Evolutionary conservation across 92 coral and sea anemone genomes (phyloP), one percentile per base, ranked within the genome.

Genomic region (Montipora capitata): DNA sequence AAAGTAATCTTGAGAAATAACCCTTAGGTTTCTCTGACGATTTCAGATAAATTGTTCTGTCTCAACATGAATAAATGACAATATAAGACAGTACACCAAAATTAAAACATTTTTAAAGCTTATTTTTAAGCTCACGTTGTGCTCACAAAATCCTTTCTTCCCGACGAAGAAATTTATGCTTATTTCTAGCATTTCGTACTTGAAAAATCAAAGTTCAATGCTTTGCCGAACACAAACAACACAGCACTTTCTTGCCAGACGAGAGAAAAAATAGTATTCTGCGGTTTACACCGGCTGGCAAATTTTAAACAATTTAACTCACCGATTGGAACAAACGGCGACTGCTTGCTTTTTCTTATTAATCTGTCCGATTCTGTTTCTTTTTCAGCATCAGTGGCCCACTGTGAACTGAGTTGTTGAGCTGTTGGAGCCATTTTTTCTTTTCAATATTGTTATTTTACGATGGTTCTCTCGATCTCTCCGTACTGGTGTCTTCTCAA

Each of bases 311-410:
- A 15, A 35, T 16, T 4, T 2, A 68, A 72, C 96, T 91, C 86
- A 96, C 99, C 99, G 78, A 98, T 93, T 1, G 99, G 99, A 44
- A 98, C 89, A 72, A 98, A 98, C 16, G 99, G 99, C 57, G 94
- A 96, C 14, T 94, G 95, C 77, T 86, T 94, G 92, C 99, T 98
- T 82, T 98, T 98, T 76, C 99, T 85, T n/a, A 96, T 48, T 15
- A 98, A 76, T 87, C 90, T 96, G 39, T 98, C 98, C 11, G 92
- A 63, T 43, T 88, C 88, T 38, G 98, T 80, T 74, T 98, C 99
- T 5, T 77, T 77, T 68, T 94, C 94, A 58, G 86, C 85, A 0
- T 64, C 74, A 13, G 88, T 92, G 82, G 82, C 81, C 92, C 87
- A 92, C 67, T 94, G 71, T 44, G 94, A 27, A 40, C 95, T 92